These are phyloP conservation scores for Variabilichromis moorii DNA, from an alignment of 2,113 vertebrate species.

Conservation along the genomic window DNA sequence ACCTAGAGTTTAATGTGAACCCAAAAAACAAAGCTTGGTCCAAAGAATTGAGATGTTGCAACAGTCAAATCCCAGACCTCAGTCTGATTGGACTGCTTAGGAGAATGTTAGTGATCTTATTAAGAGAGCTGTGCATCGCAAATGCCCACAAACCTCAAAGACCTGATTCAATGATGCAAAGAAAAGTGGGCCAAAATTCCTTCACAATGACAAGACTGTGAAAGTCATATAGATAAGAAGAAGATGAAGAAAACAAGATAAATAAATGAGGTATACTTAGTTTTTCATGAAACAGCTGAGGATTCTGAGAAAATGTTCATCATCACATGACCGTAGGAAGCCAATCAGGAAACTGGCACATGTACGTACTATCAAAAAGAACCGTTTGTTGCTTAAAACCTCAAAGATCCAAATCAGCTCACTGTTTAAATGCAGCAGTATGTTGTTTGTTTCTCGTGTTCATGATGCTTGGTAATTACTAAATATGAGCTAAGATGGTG, in stretches of 20 bases:
- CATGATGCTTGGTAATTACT: fast-evolving
- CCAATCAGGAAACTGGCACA: fast-evolving
- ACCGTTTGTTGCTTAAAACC: fast-evolving
- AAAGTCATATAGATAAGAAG: fast-evolving
- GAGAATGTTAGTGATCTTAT: fast-evolving
- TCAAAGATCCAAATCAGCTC: fast-evolving
- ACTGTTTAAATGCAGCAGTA: not conserved
- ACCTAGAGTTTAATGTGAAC: not conserved
- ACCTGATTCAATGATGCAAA: not conserved
- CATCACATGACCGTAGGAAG: fast-evolving
- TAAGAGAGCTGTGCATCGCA: fast-evolving
- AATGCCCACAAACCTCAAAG: fast-evolving
- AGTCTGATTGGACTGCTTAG: fast-evolving
- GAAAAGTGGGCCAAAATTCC: fast-evolving
- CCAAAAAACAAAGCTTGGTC: not conserved
- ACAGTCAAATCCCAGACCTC: not conserved
- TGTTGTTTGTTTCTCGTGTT: not conserved
- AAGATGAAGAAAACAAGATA: not conserved
- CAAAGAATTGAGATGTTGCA: not conserved
- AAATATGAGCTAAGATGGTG: not conserved
- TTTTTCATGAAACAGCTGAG: fast-evolving
- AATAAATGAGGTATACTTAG: fast-evolving
- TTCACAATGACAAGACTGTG: not conserved
- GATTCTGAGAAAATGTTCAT: not conserved
- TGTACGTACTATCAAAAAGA: fast-evolving